Evolutionary conservation across 2,797 vertebrate species (phyloP), one percentile per base, ranked within the genome.

Genomic region (Odontamblyopus rebecca): DNA sequence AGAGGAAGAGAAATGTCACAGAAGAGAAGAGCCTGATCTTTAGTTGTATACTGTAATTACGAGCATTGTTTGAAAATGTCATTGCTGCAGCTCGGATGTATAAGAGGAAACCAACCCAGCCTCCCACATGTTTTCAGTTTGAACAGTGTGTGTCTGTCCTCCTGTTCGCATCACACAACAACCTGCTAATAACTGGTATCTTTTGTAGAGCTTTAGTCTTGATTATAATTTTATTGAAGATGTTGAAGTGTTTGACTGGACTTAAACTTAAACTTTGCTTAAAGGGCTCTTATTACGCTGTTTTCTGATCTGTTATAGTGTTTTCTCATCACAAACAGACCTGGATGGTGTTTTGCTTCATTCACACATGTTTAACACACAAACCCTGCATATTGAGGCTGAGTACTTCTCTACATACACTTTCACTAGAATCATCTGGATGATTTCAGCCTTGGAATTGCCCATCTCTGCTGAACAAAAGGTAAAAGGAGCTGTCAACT

Each of bases 31-130:
- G 73, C 50, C 41, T 75, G 79, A 74, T 74, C 66, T 78, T 76
- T 69, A 71, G 79, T 68, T 13, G 29, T 75, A 15, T 71, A 29
- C 67, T 69, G 12, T 59, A 73, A 84, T 85, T 83, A 81, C 81
- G 65, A 64, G 57, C 68, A 70, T 68, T 67, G 51, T 83, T 68
- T 76, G 71, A 57, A 82, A 82, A 82, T 77, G 69, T 76, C 75
- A 76, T 41, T 27, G 26, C 41, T 48, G 67, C 32, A 44, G 35
- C 54, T 29, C 16, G 7, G 35, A 74, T 69, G 56, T 41, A 61
- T 57, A 27, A 56, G 56, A 18, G 26, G 53, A 67, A 71, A 7
- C 1, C 48, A 68, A 38, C 8, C 35, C 35, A 71, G 65, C 79
- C 69, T 72, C 70, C 73, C 75, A 77, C 82, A 70, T 80, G 74